Base-by-base conservation (phyloP, 2,113 vertebrate genomes). In the Prochilodus magdalenae region DNA sequence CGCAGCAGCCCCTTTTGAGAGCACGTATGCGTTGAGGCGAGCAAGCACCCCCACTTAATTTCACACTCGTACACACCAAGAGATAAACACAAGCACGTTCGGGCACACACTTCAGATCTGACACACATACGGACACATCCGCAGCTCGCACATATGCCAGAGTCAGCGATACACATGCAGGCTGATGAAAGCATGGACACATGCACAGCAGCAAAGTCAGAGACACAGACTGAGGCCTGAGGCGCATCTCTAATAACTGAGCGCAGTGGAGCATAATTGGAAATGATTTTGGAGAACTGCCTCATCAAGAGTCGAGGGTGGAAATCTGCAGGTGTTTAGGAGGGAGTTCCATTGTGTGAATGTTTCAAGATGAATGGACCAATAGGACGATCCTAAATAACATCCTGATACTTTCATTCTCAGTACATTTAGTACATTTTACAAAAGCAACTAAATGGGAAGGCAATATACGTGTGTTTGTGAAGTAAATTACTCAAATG, bases 251-350 rank as follows among this genome's bases (percentile, higher is more conserved):
- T 88, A 84, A 87, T 81, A 83, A 85, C 82, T 47, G 78, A 91
- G 91, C 80, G 78, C 85, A 89, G 85, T 90, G 89, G 91, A 92
- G 90, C 92, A 86, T 89, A 88, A 90, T 90, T 89, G 88, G 90
- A 92, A 92, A 93, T 86, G 83, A 89, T 90, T 91, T 92, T 85
- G 89, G 89, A 89, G 89, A 90, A 92, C 89, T 89, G 88, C 84
- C 84, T 89, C 77, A 84, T 87, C 71, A 82, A 89, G 88, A 87
- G 83, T 0, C 70, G 30, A 47, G 49, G 84, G 71, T 83, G 82
- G 88, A 88, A 88, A 81, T 86, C 87, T 77, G 86, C 86, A 91
- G 89, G 88, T 93, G 88, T 60, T 57, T 57, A 15, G n/a, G 5
- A 60, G n/a, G 22, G 18, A n/a, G 83, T 84, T 15, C 60, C 44